phyloP scores from a whole-genome alignment of 2,888 invertebrate genomes.

The Pristionchus fissidentatus region DNA sequence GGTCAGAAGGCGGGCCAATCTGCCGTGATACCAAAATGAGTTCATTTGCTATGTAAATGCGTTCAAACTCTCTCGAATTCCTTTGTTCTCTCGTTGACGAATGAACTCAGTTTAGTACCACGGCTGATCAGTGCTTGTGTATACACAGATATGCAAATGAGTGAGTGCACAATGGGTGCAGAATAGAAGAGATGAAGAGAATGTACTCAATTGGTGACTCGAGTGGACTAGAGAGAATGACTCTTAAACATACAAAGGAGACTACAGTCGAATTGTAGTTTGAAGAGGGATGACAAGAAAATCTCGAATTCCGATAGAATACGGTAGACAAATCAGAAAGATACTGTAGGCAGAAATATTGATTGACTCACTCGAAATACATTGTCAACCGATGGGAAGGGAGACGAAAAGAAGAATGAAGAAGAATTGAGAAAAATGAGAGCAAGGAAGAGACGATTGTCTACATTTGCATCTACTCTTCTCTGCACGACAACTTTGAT shows the following conservation, averaged over 20 bases:
- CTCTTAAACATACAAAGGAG: conserved; percentile 3
- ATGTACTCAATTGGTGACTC: background rate
- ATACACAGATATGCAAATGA: conserved; percentile 16
- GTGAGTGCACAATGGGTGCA: conserved; percentile 18
- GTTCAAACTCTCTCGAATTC: too few relatives aligned
- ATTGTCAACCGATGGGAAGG: background rate
- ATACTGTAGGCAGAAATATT: background rate
- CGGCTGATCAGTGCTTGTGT: background rate
- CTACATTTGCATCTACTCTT: too few relatives aligned
- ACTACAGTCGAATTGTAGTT: background rate
- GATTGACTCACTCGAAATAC: background rate
- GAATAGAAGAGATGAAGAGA: background rate
- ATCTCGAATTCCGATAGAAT: too few relatives aligned
- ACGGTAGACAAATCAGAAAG: background rate
- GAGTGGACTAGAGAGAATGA: background rate
- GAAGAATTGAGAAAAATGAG: background rate
- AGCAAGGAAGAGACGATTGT: background rate
- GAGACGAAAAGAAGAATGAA: background rate
- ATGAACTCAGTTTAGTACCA: too few relatives aligned
- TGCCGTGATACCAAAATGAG: too few relatives aligned
- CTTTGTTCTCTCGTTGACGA: too few relatives aligned
- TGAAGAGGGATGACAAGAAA: background rate
- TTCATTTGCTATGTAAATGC: too few relatives aligned
- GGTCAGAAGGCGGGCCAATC: background rate
- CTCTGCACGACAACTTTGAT: too few relatives aligned